Evolutionary conservation across 2,113 vertebrate species (phyloP).

Genomic region (Crotalus horridus): DNA sequence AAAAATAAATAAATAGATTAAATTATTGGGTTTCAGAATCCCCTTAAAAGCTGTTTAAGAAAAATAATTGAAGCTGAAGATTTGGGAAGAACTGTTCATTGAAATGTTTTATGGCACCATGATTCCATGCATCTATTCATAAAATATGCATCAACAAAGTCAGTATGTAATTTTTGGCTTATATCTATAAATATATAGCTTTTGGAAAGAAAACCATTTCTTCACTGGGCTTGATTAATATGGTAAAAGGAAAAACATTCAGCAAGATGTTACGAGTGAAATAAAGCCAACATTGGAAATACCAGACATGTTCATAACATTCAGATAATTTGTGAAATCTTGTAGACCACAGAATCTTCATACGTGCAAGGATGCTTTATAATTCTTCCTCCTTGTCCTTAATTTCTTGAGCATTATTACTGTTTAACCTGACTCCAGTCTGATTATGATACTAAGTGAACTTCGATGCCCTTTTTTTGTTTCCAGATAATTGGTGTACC

Average conservation of each 20-base stretch:
- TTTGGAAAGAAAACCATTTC: not conserved
- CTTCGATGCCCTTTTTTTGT: slow-evolving; percentile 20
- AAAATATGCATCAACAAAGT: not conserved
- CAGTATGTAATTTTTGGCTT: not conserved
- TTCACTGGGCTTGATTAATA: not conserved
- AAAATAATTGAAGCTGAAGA: not conserved
- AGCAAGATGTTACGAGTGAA: not conserved
- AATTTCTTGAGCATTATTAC: not conserved
- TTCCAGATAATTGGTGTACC: slow-evolving; percentile 91
- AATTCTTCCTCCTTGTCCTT: not conserved
- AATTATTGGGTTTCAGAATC: not conserved
- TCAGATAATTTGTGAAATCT: not conserved
- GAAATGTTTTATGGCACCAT: not conserved
- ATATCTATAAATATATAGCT: not conserved
- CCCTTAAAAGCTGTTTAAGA: not conserved
- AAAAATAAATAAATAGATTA: not conserved
- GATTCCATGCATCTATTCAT: not conserved
- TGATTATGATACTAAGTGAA: not conserved
- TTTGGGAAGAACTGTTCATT: not conserved
- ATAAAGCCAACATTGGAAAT: not conserved
- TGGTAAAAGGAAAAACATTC: not conserved
- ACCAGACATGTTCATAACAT: not conserved
- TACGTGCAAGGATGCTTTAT: not conserved
- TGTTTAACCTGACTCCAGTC: not conserved
- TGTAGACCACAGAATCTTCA: not conserved